These are phyloP conservation scores for Chironomus tentans DNA, from an alignment of 2,888 invertebrate genomes.

Conservation along the genomic window DNA sequence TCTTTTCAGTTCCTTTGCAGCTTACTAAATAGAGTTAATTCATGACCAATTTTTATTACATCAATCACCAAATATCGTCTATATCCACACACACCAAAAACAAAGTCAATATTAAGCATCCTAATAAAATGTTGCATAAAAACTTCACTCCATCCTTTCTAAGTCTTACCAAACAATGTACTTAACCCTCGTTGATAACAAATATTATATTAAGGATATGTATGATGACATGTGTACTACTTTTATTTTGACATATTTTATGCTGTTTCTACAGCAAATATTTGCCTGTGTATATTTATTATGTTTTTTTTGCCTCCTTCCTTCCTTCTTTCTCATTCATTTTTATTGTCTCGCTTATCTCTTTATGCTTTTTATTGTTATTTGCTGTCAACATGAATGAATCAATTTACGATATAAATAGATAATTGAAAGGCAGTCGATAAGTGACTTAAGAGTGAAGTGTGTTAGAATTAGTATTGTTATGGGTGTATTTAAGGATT, in stretches of 20 bases:
- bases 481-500: too few species aligned
- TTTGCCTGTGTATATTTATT: not conserved
- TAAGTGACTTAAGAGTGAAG: not conserved
- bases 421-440: not conserved
- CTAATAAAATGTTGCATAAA: too few species aligned
- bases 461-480: too few species aligned
- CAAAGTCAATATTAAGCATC: too few species aligned
- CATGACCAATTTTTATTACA: too few species aligned
- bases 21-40: too few species aligned
- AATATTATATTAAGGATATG: not conserved
- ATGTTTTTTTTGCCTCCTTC: too few species aligned
- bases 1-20: too few species aligned
- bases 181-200: not conserved
- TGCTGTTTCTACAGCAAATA: not conserved
- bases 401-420: not conserved
- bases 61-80: too few species aligned
- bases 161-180: not conserved
- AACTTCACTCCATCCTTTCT: not conserved
- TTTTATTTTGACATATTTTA: constrained; percentile 20
- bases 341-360: not conserved
- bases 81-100: too few species aligned
- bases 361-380: not conserved
- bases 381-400: not conserved
- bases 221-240: not conserved
- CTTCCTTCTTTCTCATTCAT: not conserved